Base-by-base conservation (phyloP, 2,797 vertebrate genomes). In the Bufotes viridis region DNA sequence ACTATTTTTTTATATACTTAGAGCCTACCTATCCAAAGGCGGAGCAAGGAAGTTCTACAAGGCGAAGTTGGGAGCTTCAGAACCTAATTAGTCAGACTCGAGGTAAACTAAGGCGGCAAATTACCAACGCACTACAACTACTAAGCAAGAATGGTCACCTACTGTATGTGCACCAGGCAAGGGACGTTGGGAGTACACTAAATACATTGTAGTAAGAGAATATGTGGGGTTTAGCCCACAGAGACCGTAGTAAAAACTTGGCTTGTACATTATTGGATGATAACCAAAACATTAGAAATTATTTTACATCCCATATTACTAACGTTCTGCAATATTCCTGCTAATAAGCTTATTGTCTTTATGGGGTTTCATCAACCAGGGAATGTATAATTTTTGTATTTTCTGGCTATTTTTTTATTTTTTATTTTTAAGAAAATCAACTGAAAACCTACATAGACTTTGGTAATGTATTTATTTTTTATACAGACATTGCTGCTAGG, bases 21-120 rank as follows among this genome's bases (percentile, higher is more conserved):
- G 98, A 99, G 87, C 98, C 98, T 0, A 95, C 96, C 0, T 99
- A 99, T 93, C 98, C 98, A 1, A 98, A 97, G 91, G 95, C 93
- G 72, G 98, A 99, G 83, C 94, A 94, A 1, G 93, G 95, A 88
- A 95, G 93, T 18, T 93, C 94, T 0, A 91, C 94, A 0, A 95
- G 97, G 0, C 94, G 98, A 86, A 99, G 98, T 74, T 99, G 98
- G 98, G 98, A 99, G 88, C 97, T 99, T 60, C 97, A 96, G 84
- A 98, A 95, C 0, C 96, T 98, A 20, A 97, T 99, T 92, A 98
- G 92, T 93, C 97, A 98, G 92, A 97, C 96, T 55, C 98, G 97
- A 94, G 98, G 98, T 99, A 92, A 92, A 42, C 92, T 81, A 9
- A 75, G 1, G 15, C 10, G 51, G 51, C n/a, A 49, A 29, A 6